Evolutionary conservation across 1,140 invertebrate species (phyloP), one percentile per base, ranked within the genome.

Genomic region (Anadara kagoshimensis): DNA sequence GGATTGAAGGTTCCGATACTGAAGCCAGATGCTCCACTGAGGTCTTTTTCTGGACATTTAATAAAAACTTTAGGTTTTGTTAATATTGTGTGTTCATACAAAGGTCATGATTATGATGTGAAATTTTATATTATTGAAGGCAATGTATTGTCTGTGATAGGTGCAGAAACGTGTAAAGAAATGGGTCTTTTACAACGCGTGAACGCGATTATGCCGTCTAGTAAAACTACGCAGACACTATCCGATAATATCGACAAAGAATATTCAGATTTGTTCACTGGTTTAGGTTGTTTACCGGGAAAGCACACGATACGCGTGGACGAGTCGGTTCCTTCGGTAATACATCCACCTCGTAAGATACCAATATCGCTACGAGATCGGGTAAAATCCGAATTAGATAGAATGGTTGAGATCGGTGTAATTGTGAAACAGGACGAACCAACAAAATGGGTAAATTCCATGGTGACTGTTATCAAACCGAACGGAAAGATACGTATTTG

Each of bases 401-500:
- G 74, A 51, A 85, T 87, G 76, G 78, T 78, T 61, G 76, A 78
- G 47, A 22, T 56, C 18, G 73, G 65, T 12, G 64, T 85, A 2
- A 85, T 84, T 45, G 51, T 70, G 12, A 68, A 67, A 58, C 63
- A 85, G 16, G 68, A 53, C 3, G 71, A 78, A 43, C 75, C 78
- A 53, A 79, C 81, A 41, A 71, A 61, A 5, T 85, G 77, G 81
- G 67, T 76, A 58, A 74, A 78, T 29, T 75, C 76, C 0, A 82
- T 85, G 61, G 81, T 81, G 3, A 67, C 75, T 0, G 81, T 83
- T 0, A 24, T 61, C 0, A 83, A 84, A 66, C 63, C 54, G 10
- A 76, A 66, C 45, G 56, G 66, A 14, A 66, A 69, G 5, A 56
- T 83, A 14, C 73, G 90, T 44, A 85, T 92, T 24, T 71, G 68